phyloP scores from a whole-genome alignment of 2,113 vertebrate genomes.

The Phainopepla nitens region DNA sequence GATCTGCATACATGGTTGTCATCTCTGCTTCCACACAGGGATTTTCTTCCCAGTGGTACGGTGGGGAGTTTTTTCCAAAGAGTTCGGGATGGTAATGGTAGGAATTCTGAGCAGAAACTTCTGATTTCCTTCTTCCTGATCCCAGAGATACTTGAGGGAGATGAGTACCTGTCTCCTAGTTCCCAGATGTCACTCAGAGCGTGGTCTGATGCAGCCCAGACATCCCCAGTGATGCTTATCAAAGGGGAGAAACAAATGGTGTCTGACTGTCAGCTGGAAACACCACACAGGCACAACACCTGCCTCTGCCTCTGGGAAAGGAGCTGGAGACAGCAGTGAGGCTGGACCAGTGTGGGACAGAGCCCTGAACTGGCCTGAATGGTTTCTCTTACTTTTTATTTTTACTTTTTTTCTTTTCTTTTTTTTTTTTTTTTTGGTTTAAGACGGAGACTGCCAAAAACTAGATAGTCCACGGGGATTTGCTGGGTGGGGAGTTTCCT shows the following conservation, averaged over 20 bases:
- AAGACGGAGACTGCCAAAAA: background rate
- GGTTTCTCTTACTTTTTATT: background rate
- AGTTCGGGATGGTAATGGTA: fast-evolving
- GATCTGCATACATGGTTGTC: fast-evolving
- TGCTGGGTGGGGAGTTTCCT: background rate
- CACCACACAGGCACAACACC: background rate
- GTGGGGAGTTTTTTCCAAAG: background rate
- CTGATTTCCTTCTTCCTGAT: background rate
- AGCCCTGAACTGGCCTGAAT: background rate
- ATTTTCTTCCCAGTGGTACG: background rate
- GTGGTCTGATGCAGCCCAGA: background rate
- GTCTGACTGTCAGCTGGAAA: background rate
- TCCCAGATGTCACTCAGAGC: background rate
- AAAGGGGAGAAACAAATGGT: background rate
- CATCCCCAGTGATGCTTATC: background rate
- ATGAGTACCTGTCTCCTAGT: background rate
- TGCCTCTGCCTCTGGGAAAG: background rate
- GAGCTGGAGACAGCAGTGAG: background rate
- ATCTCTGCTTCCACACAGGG: background rate
- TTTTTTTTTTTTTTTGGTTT: background rate
- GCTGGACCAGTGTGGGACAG: fast-evolving
- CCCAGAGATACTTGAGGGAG: background rate
- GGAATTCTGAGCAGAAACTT: background rate
- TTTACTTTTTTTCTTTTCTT: too few relatives aligned
- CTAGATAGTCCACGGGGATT: background rate